Percentiles rank a stretch among this genome's conserved stretches.
Evolutionary conservation across 2,113 vertebrate species (phyloP).

Genomic region (Telmatochromis sp.): DNA sequence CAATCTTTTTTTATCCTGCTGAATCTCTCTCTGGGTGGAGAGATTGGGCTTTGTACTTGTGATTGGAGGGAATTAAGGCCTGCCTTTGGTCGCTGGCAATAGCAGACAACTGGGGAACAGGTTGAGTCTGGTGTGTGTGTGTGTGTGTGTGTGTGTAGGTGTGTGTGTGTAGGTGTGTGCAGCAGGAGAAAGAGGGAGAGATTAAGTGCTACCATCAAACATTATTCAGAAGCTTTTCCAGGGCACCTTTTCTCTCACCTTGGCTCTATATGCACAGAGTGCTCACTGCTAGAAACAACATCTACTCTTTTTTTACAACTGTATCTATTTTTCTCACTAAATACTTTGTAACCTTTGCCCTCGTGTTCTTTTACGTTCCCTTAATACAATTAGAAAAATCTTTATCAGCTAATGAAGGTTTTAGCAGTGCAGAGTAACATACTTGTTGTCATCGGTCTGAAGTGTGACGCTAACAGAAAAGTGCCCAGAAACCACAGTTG

Average conservation of each 20-base stretch:
- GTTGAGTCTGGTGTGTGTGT: constrained; percentile 13
- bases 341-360: not conserved
- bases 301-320: too few relatives aligned
- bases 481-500: not conserved
- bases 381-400: not conserved
- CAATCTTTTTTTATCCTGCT: constrained; percentile 47
- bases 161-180: not conserved
- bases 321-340: not conserved
- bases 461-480: not conserved
- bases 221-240: not conserved
- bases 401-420: not conserved
- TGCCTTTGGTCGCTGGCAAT: constrained; percentile 41
- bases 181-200: not conserved
- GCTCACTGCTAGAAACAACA: not conserved
- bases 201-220: constrained; percentile 13
- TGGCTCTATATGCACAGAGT: not conserved
- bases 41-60: constrained; percentile 57
- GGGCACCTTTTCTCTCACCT: not conserved
- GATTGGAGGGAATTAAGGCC: constrained; percentile 61
- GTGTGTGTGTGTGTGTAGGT: not conserved
- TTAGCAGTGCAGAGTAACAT: not conserved
- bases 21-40: constrained; percentile 50
- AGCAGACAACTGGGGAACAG: constrained; percentile 41
- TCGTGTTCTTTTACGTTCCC: not conserved
- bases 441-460: not conserved